Base-by-base conservation (phyloP, 2,888 invertebrate species). In the Steinernema carpocapsae region DNA sequence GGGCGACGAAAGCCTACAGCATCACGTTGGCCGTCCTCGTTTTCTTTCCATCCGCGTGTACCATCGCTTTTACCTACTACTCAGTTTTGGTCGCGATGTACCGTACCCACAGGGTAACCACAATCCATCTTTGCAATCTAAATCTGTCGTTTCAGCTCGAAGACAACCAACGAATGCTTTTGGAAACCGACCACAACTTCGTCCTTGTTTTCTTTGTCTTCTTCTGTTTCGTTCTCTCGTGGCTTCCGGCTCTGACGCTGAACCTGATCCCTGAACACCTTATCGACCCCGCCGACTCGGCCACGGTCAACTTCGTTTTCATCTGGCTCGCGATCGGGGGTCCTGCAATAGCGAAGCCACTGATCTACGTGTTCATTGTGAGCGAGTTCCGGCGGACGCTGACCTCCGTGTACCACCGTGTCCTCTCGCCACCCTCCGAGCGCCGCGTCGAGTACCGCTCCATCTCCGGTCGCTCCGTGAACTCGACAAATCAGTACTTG, bases 241-340 rank as follows among this genome's bases (percentile, higher is more conserved):
- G 97, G 97, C 91, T 93, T 80, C 97, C 97, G 29, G 95, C 93
- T 90, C 93, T 94, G 10, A 52, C 52, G 3, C 52, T 32, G n/a
- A 76, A 86, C 43, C 80, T 84, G 48, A 51, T 86, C 76, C 82
- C 81, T 6, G 46, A 37, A 4, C 70, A 71, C 29, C 56, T 80
- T 17, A 56, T 76, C 22, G 72, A 80, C 42, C 74, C 79, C 14
- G 74, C 75, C 26, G 83, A 81, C 72, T 59, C 70, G 48, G 77
- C 71, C 10, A 75, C 76, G n/a, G 74, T 83, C 71, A 75, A 75
- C 43, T 83, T 81, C 70, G 76, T 82, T 32, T 86, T 95, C 81
- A 93, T 95, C 73, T 97, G 97, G 97, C 90, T 97, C 84, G 97
- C 95, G 70, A 92, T 97, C 84, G 91, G 94, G 82, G 96, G 96